These are phyloP conservation scores for Bhutanitis thaidina DNA, from an alignment of 2,888 invertebrate species.

Conservation along the genomic window DNA sequence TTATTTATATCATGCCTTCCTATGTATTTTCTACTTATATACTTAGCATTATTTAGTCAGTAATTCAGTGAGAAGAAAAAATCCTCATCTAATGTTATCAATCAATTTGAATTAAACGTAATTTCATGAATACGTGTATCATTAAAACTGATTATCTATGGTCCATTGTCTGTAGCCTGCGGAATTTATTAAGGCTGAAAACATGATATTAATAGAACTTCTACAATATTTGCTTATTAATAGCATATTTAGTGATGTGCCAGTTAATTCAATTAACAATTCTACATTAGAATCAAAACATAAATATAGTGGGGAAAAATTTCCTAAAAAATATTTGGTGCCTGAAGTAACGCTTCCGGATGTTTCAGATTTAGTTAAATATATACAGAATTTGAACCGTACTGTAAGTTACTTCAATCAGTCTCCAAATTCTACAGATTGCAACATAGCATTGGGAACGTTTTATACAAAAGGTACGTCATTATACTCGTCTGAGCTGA, in stretches of 20 bases:
- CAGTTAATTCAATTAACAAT: not conserved
- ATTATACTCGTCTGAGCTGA: too few relatives aligned
- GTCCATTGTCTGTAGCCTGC: too few relatives aligned
- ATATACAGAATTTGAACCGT: conserved; percentile 15
- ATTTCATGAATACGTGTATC: not conserved
- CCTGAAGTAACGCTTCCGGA: conserved; percentile 20
- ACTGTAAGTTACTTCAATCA: conserved; percentile 22
- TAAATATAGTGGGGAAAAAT: conserved; percentile 26
- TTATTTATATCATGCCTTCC: too few relatives aligned
- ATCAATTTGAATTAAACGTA: not conserved
- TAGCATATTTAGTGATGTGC: not conserved
- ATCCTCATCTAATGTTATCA: too few relatives aligned
- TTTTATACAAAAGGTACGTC: conserved; percentile 26
- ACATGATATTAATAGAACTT: not conserved
- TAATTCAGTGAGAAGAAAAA: too few relatives aligned
- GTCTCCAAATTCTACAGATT: conserved; percentile 25
- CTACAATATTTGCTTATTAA: not conserved
- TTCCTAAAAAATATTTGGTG: conserved; percentile 27
- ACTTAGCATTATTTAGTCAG: too few relatives aligned
- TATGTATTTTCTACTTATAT: too few relatives aligned
- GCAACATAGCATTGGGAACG: conserved; percentile 22
- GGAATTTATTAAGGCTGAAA: not conserved
- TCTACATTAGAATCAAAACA: not conserved
- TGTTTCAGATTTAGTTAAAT: conserved; percentile 14
- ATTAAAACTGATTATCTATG: not conserved